These are phyloP conservation scores for Vireo griseus DNA, from an alignment of 2,797 vertebrate species.

Conservation along the genomic window DNA sequence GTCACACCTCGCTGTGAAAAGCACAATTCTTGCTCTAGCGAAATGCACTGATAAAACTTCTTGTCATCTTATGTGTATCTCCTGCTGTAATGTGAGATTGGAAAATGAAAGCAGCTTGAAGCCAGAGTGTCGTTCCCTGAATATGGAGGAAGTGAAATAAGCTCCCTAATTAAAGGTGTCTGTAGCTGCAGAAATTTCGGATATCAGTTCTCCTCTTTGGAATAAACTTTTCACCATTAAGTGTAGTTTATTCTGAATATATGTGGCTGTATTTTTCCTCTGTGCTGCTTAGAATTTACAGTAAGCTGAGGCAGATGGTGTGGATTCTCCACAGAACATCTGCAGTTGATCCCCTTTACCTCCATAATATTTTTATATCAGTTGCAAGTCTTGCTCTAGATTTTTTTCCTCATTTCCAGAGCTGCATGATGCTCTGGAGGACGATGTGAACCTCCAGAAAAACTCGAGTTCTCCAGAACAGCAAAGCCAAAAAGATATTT, in stretches of 20 bases:
- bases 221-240: background rate
- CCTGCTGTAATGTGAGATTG: background rate
- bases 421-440: background rate
- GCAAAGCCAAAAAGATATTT: background rate
- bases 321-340: background rate
- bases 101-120: conserved; percentile 28
- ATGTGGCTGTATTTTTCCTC: background rate
- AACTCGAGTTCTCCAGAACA: background rate
- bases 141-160: background rate
- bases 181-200: background rate
- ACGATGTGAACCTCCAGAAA: background rate
- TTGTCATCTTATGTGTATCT: background rate
- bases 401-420: background rate
- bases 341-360: background rate
- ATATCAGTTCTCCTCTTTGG: background rate
- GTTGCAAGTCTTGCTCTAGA: background rate
- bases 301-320: background rate
- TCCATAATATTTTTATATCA: background rate
- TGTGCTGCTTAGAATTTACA: background rate
- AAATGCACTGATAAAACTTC: background rate
- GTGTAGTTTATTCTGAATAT: background rate
- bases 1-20: background rate
- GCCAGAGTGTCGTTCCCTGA: background rate
- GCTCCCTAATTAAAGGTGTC: conserved; percentile 32
- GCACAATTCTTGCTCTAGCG: background rate